Conservation (phyloP, 2,888 invertebrate species). For the Miltochrista miniata region DNA sequence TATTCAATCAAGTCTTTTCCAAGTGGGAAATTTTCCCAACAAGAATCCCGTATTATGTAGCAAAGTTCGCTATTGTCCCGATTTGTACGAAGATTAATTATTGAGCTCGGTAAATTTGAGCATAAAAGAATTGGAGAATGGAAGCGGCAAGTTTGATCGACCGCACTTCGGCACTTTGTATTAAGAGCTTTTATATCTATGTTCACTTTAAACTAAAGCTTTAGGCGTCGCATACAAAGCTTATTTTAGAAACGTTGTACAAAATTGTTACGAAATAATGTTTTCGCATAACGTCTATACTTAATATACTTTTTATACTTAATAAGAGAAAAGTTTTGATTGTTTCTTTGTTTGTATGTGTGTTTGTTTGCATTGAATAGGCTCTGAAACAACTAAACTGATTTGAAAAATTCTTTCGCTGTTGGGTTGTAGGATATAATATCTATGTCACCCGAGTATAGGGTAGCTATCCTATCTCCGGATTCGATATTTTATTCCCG, state of each 20-base stretch:
- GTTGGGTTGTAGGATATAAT: too few species aligned
- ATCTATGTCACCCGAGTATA: too few species aligned
- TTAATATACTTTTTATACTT: too few species aligned
- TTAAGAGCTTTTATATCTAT: conserved; percentile 30
- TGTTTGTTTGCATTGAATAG: too few species aligned
- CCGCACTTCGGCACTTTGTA: conserved; percentile 21
- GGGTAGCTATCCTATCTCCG: too few species aligned
- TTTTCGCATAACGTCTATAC: too few species aligned
- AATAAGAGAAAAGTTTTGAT: too few species aligned
- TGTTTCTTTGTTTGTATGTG: too few species aligned
- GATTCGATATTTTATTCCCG: too few species aligned
- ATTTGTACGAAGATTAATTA: conserved; percentile 75
- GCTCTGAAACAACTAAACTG: too few species aligned
- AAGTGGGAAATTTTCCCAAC: conserved; percentile 54
- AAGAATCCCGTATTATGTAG: conserved; percentile 64
- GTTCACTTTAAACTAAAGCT: conserved; percentile 25
- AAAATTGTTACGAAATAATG: too few species aligned
- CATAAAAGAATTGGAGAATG: conserved; percentile 38
- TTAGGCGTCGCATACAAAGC: conserved; percentile 28
- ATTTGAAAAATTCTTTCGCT: too few species aligned
- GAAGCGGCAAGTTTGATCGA: conserved; percentile 38
- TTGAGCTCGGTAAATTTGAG: conserved; percentile 60
- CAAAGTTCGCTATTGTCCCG: conserved; percentile 72
- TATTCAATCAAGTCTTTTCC: conserved; percentile 50
- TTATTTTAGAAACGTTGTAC: conserved; percentile 17